Base-by-base conservation (phyloP, 2,797 vertebrate species). In the Ctenopoma kingsleyae region DNA sequence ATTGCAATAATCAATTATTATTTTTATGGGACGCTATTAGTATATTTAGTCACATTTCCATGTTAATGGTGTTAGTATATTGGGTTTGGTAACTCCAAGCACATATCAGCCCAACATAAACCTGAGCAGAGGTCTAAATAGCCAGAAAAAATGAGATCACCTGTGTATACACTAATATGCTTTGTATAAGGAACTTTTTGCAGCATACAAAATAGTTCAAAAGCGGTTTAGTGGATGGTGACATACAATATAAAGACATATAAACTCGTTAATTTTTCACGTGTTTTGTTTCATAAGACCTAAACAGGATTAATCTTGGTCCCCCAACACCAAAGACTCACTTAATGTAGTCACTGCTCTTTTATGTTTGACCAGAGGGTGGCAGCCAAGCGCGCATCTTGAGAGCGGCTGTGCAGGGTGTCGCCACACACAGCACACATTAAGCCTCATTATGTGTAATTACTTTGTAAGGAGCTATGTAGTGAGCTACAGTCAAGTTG, bases 371-470 rank as follows among this genome's bases (percentile, higher is more conserved):
- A 78, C 90, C 92, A 91, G 74, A 32, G 20, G 87, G 72, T 1
- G 91, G 91, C 91, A 88, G 86, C 68, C 56, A 59, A 65, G 81
- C 15, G 71, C 36, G 12, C 9, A 25, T 69, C 15, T 2, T 44
- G 47, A 52, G 43, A 52, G 38, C 1, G 41, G 5, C 12, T 68
- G 57, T 77, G 47, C 61, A 41, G 58, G 67, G 64, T 67, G 54
- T 54, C 46, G 8, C 27, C 44, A 51, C 46, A 58, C 36, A 50
- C 35, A 27, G 17, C 38, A 3, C 27, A 57, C 60, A 30, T 13
- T 32, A 13, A 27, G 3, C 23, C 30, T n/a, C 49, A 56, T 43
- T 10, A 10, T 30, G 32, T 56, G 58, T 15, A 30, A 53, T 48
- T 57, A 0, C n/a, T 62, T 43, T 40, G 19, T 23, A 25, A 32